Base-by-base conservation (phyloP, 1,140 invertebrate genomes). In the Chrysomallon squamiferum region DNA sequence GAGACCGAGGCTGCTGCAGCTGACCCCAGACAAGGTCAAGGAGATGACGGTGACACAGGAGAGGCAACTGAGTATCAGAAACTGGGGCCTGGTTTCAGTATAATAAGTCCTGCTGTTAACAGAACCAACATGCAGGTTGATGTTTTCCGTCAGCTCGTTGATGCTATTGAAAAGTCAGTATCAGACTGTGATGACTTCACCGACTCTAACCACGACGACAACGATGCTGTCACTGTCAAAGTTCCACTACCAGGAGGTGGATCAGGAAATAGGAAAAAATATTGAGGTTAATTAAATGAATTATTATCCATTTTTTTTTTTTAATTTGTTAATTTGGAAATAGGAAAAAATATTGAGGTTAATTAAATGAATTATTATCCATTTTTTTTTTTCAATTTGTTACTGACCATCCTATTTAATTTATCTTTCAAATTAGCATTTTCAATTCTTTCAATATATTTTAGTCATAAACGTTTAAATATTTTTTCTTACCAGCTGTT, bases 21-120 rank as follows among this genome's bases (percentile, higher is more conserved):
- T 13, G 38, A 18, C 32, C 25, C 6, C 2, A 62, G 18, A 29
- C 33, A 33, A n/a, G 60, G 22, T 30, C 32, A 7, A 1, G 22
- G 20, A 22, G 35, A 29, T 29, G 49, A 22, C 22, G 30, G 33
- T 41, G 25, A 45, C 15, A 35, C 45, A 25, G 11, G 29, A 27
- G 68, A 65, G n/a, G 22, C 27, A 15, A 61, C 45, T 54, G 50
- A 20, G 38, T 76, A 78, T 54, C 68, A 77, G 22, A 72, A 73
- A 65, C 65, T 77, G 20, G 80, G 78, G 20, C 80, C 80, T 15
- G 80, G 78, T 2, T 82, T 74, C 63, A 80, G 80, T 70, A 76
- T 80, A 22, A 60, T 82, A 29, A 70, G 71, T 47, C 56, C 61
- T 3, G 29, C 59, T 20, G 45, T 35, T 27, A 75, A 75, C 41